A percentile compares a stretch with the other conserved stretches of the same genome.
These are phyloP conservation scores for Catostomus latipinnis DNA, from an alignment of 2,797 vertebrate genomes.

Conservation along the genomic window DNA sequence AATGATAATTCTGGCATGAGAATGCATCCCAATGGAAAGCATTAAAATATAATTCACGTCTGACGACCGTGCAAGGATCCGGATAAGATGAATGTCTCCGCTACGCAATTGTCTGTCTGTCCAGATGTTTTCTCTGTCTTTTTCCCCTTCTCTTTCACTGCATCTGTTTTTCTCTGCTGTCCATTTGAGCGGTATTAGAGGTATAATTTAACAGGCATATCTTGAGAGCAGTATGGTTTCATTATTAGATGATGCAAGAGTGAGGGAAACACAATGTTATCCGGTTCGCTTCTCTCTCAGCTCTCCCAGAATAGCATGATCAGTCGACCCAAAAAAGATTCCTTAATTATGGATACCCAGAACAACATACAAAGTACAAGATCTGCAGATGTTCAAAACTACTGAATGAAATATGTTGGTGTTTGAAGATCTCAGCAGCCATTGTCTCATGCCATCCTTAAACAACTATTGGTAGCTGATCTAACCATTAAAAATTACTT, in stretches of 20 bases:
- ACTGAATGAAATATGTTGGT: neutral
- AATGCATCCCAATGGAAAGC: conserved; percentile 60
- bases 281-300: neutral
- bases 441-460: neutral
- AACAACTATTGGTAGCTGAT: too few relatives aligned
- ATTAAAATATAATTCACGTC: conserved; percentile 66
- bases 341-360: conserved; percentile 18
- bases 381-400: neutral
- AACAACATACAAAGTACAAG: neutral
- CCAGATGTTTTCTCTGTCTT: conserved; percentile 57
- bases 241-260: conserved; percentile 63
- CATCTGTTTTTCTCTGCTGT: conserved; percentile 54
- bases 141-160: conserved; percentile 51
- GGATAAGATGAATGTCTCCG: conserved; percentile 62
- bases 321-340: neutral
- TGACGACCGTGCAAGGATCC: conserved; percentile 56
- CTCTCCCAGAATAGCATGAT: neutral
- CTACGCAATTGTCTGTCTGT: conserved; percentile 58
- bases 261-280: conserved; percentile 44
- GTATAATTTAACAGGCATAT: conserved; percentile 45
- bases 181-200: conserved; percentile 47
- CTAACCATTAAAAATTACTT: too few relatives aligned
- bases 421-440: neutral
- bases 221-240: conserved; percentile 49
- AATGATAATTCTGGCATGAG: conserved; percentile 57